Base-by-base conservation (phyloP, 2,888 invertebrate species). In the Ctenicera cuprea region DNA sequence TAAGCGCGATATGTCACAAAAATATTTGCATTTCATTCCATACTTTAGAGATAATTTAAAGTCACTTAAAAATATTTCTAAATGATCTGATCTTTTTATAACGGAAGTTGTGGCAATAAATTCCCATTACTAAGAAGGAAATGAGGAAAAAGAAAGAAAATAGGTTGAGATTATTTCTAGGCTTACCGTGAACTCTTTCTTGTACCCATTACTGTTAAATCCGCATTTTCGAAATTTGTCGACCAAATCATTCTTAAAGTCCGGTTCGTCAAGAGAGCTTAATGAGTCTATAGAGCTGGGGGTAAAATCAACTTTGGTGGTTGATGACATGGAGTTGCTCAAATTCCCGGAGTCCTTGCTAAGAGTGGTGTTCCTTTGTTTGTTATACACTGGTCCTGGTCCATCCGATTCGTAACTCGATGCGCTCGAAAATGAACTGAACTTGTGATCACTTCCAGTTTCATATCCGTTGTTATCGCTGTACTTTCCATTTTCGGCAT, bases 311-410 rank as follows among this genome's bases (percentile, higher is more conserved):
- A 82, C 84, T 78, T 86, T 86, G 30, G 82, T 85, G 14, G 84
- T 84, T 8, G 84, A 85, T 18, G 83, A 80, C 68, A 65, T 66
- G 26, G 86, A 86, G 73, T 83, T 86, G 71, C 82, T 85, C 73
- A 86, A 79, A 79, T 87, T 85, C 5, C 87, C 87, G 8, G 87
- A 87, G 79, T 87, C 87, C 71, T 87, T 87, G 75, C 87, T 87
- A 12, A 82, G 66, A 63, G 77, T 77, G 3, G 71, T 64, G 20
- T 59, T 64, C 18, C 45, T 14, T 50, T 62, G 67, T 30, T 37
- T 48, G 37, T 71, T 54, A 65, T 70, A 43, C 33, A 33, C 75
- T 38, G 22, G 74, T 69, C 77, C 74, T 45, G 80, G 79, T 59
- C 78, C 80, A 71, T 86, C 86, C 33, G 87, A 87, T 71, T 87